Conservation (phyloP, 2,797 vertebrate species). For the Eremophila alpestris region DNA sequence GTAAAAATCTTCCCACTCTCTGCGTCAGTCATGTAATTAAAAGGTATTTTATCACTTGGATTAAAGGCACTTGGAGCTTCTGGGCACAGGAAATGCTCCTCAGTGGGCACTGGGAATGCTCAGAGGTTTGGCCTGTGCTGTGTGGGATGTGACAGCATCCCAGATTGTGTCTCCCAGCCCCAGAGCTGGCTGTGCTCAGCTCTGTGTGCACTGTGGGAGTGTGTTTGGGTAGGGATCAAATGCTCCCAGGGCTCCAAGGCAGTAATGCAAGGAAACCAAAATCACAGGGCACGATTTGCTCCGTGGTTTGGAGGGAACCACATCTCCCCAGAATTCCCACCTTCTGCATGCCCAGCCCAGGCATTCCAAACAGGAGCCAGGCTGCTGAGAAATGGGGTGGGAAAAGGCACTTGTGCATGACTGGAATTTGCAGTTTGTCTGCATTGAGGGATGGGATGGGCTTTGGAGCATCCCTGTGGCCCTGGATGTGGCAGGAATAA, state of each 20-base stretch:
- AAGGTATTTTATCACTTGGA: not conserved
- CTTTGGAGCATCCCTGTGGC: not conserved
- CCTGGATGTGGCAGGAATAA: not conserved
- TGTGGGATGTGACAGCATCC: not conserved
- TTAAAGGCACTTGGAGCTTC: not conserved
- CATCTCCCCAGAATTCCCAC: not conserved
- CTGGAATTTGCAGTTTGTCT: not conserved
- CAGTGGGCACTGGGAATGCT: not conserved
- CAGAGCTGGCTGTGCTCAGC: not conserved
- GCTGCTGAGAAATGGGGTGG: not conserved
- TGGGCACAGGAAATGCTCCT: not conserved
- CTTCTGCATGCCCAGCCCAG: not conserved
- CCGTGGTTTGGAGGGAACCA: slow-evolving; percentile 59
- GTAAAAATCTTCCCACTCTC: not conserved
- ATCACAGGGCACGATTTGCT: slow-evolving; percentile 42
- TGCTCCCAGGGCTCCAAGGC: not conserved
- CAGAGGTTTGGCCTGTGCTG: not conserved
- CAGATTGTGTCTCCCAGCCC: not conserved
- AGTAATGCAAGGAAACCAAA: slow-evolving; percentile 50
- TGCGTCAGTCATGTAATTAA: accelerated
- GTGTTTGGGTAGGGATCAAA: not conserved
- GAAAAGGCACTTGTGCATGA: not conserved
- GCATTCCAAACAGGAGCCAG: not conserved
- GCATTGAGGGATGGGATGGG: accelerated
- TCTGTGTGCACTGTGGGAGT: accelerated